phyloP scores from a whole-genome alignment of 2,797 vertebrate species.

The Xenopus petersii region DNA sequence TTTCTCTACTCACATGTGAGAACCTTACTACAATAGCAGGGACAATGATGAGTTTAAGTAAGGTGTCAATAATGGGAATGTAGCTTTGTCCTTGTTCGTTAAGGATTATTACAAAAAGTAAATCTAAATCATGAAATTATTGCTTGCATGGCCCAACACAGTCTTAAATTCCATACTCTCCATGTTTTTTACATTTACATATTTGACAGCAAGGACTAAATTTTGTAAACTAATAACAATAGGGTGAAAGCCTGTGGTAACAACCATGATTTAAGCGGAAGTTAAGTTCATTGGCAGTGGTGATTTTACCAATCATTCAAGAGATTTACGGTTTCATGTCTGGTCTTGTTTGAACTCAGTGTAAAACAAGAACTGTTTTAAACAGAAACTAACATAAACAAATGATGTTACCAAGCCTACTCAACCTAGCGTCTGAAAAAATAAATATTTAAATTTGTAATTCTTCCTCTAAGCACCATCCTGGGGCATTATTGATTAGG shows the following conservation, averaged over 20 bases:
- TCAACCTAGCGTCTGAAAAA: neutral
- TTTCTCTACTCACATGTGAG: neutral
- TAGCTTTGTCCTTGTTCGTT: neutral
- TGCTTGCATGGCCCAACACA: constrained; percentile 18
- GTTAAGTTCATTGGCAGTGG: neutral
- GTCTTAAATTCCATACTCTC: neutral
- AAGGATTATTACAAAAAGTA: constrained; percentile 9
- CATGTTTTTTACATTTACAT: constrained; percentile 8
- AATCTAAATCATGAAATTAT: constrained; percentile 32
- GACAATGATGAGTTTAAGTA: constrained; percentile 3
- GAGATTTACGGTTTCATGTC: neutral
- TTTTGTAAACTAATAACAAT: neutral
- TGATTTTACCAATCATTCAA: neutral
- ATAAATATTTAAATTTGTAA: no score
- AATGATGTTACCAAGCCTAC: neutral
- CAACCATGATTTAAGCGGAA: neutral
- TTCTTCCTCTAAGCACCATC: no score
- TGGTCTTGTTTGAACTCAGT: neutral
- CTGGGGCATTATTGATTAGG: no score
- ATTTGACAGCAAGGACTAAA: neutral
- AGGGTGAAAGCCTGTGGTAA: neutral
- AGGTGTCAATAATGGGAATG: neutral
- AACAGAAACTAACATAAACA: constrained; percentile 7
- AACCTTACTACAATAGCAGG: neutral
- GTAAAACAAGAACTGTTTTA: constrained; percentile 1